Conservation (phyloP, 1,140 invertebrate species). For the Amphibalanus amphitrite region DNA sequence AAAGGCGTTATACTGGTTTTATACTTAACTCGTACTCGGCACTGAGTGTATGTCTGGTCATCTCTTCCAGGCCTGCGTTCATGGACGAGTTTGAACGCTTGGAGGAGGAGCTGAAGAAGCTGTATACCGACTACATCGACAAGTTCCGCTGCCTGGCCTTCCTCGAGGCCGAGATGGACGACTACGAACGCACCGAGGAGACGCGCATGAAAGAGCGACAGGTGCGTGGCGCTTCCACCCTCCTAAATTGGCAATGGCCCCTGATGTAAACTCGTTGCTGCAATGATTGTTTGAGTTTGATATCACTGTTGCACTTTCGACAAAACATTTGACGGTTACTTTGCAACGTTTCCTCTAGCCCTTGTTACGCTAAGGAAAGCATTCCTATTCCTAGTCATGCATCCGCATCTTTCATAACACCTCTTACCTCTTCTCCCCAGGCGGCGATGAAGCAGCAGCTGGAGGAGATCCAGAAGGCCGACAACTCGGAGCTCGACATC, state of each 20-base stretch:
- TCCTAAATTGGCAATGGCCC: no score
- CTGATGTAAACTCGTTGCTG: neutral
- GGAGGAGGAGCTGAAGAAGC: conserved; percentile 62
- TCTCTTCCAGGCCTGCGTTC: conserved; percentile 62
- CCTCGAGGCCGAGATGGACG: conserved; percentile 54
- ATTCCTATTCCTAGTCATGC: no score
- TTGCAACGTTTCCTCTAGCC: neutral
- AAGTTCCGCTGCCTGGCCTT: conserved; percentile 72
- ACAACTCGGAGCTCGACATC: neutral
- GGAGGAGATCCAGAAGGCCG: neutral
- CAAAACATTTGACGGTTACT: no score
- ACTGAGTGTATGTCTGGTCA: no score
- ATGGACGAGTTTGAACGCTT: conserved; percentile 89
- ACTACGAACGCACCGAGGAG: conserved; percentile 45
- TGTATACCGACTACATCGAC: conserved; percentile 76
- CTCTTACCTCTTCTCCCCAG: neutral
- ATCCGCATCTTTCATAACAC: neutral
- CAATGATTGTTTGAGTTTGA: neutral
- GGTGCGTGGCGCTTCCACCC: conserved; percentile 15
- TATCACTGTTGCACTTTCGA: neutral
- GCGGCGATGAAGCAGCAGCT: neutral
- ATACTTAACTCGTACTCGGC: no score
- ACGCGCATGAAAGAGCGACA: conserved; percentile 43
- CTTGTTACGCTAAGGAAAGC: neutral
- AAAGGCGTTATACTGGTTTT: no score